phyloP scores from a whole-genome alignment of 2,888 invertebrate species.

The Chloromyia formosa region DNA sequence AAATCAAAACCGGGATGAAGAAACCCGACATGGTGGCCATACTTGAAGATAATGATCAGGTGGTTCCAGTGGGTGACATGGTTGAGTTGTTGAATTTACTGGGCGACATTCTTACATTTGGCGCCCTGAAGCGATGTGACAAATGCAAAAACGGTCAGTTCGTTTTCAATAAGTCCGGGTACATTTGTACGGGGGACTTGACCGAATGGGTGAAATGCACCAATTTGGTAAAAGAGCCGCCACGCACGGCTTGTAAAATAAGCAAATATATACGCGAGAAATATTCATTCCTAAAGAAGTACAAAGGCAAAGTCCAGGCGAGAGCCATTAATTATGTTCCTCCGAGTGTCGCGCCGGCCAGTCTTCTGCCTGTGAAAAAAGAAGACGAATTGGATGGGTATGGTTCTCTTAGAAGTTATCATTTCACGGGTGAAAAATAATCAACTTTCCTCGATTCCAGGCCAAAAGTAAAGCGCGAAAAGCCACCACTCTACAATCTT shows the following conservation, averaged over 20 bases:
- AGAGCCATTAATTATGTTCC: conserved; percentile 69
- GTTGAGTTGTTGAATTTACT: conserved; percentile 72
- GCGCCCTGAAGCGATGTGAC: conserved; percentile 78
- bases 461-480: conserved; percentile 72
- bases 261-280: conserved; percentile 70
- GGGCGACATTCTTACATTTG: conserved; percentile 90
- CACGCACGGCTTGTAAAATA: conserved; percentile 74
- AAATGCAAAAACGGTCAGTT: conserved; percentile 82
- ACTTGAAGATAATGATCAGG: conserved; percentile 78
- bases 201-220: conserved; percentile 90
- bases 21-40: conserved; percentile 72
- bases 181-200: conserved; percentile 79
- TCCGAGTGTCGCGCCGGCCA: conserved; percentile 63
- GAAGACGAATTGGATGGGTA: conserved; percentile 64
- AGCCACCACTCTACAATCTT: conserved; percentile 78
- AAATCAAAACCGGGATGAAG: conserved; percentile 66
- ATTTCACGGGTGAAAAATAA: no score
- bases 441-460: conserved; percentile 56
- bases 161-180: conserved; percentile 76
- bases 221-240: conserved; percentile 75
- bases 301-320: conserved; percentile 68
- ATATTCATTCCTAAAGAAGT: conserved; percentile 68
- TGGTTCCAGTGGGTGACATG: conserved; percentile 72
- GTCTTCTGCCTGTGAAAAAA: conserved; percentile 63
- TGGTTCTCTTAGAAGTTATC: conserved; percentile 41